phyloP scores from a whole-genome alignment of 2,113 vertebrate genomes.

The Aptenodytes patagonicus region DNA sequence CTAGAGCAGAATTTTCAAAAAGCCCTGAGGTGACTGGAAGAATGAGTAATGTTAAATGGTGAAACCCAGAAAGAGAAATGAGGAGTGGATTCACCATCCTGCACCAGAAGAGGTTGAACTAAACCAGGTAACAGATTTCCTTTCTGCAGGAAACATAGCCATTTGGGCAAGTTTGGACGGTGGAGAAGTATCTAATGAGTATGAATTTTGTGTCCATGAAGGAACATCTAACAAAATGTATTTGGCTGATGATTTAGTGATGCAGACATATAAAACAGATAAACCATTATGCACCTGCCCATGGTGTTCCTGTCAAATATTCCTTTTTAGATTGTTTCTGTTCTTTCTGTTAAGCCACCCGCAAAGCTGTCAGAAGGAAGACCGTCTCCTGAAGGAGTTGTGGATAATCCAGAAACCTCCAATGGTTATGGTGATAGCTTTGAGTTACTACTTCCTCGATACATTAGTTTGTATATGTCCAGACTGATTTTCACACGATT shows the following conservation, averaged over 20 bases:
- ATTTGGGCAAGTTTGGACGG: neutral
- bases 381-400: neutral
- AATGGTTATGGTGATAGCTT: neutral
- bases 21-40: neutral
- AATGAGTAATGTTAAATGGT: neutral
- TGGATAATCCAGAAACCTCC: neutral
- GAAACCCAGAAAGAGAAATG: neutral
- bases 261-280: neutral
- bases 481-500: neutral
- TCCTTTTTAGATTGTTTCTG: neutral
- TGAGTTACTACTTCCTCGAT: neutral
- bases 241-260: neutral
- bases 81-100: neutral
- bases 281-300: neutral
- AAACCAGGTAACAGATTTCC: neutral
- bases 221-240: neutral
- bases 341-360: neutral
- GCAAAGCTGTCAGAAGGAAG: neutral
- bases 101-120: neutral
- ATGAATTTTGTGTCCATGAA: neutral
- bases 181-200: neutral
- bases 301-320: neutral
- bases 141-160: neutral
- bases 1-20: neutral
- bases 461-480: neutral